phyloP scores from a whole-genome alignment of 1,140 invertebrate species.

The Hetaerina americana region DNA sequence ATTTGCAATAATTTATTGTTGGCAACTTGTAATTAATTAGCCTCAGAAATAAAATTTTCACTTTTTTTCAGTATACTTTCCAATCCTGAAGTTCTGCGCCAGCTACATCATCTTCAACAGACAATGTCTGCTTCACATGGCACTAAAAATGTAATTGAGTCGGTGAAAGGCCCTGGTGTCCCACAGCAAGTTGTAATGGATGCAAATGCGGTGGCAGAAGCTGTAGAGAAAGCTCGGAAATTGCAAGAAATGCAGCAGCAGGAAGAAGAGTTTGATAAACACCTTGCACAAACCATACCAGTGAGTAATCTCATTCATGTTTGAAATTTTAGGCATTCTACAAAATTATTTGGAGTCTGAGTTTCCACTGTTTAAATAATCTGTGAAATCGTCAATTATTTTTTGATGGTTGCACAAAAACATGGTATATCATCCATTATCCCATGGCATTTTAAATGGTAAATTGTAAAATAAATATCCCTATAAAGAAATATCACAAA shows the following conservation, averaged over 20 bases:
- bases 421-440: no score
- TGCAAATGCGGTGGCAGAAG: slow-evolving; percentile 35
- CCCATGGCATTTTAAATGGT: no score
- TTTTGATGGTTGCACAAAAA: no score
- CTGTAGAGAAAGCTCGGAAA: slow-evolving; percentile 56
- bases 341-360: no score
- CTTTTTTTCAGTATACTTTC: slow-evolving; percentile 40
- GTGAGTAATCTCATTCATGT: slow-evolving; percentile 28
- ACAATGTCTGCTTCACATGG: slow-evolving; percentile 17
- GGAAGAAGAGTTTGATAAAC: slow-evolving; percentile 66
- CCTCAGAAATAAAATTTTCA: slow-evolving; percentile 8
- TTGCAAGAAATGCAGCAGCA: slow-evolving; percentile 57
- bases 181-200: background rate
- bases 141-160: background rate
- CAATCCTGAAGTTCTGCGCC: slow-evolving; percentile 57
- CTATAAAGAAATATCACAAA: no score
- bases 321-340: no score
- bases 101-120: slow-evolving; percentile 51
- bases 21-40: no score
- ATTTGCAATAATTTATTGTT: slow-evolving; percentile 1
- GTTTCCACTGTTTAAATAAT: no score
- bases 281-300: slow-evolving; percentile 54
- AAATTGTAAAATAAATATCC: no score
- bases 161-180: slow-evolving; percentile 19
- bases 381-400: no score